These are phyloP conservation scores for Diorhabda carinulata DNA, from an alignment of 1,140 invertebrate species.

Conservation along the genomic window DNA sequence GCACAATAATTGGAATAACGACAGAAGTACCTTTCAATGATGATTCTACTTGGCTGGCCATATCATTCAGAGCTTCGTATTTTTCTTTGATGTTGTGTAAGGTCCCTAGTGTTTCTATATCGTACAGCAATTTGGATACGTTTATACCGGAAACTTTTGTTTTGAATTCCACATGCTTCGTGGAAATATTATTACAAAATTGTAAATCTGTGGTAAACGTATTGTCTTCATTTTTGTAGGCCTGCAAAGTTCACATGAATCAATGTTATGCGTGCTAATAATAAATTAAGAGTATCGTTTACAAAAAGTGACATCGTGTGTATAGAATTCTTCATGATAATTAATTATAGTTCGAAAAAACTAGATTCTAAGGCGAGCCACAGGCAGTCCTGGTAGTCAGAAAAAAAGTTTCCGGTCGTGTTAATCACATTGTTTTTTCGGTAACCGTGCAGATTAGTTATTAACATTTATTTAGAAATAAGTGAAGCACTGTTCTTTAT, in stretches of 20 bases:
- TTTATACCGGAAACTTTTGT: slow-evolving; percentile 34
- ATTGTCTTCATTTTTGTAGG: slow-evolving; percentile 31
- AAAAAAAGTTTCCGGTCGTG: no score
- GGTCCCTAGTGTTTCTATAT: slow-evolving; percentile 31
- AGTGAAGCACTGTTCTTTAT: no score
- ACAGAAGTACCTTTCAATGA: slow-evolving; percentile 31
- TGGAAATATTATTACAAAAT: slow-evolving; percentile 33
- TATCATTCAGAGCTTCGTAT: slow-evolving; percentile 33
- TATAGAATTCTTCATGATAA: no score
- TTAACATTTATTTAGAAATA: no score
- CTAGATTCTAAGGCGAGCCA: no score
- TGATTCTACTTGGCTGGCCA: slow-evolving; percentile 27
- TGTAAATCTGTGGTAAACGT: slow-evolving; percentile 30
- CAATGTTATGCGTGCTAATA: not conserved
- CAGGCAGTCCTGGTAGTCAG: no score
- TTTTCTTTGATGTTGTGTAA: slow-evolving; percentile 33
- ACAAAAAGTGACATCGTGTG: no score
- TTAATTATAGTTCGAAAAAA: no score
- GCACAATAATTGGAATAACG: no score
- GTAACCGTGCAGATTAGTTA: no score
- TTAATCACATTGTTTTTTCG: no score
- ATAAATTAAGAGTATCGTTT: not conserved
- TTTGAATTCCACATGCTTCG: slow-evolving; percentile 36
- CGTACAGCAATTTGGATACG: slow-evolving; percentile 31
- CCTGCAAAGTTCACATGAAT: slow-evolving; percentile 36